These are phyloP conservation scores for Rhyacophila evoluta DNA, from an alignment of 2,888 invertebrate species.

Conservation along the genomic window DNA sequence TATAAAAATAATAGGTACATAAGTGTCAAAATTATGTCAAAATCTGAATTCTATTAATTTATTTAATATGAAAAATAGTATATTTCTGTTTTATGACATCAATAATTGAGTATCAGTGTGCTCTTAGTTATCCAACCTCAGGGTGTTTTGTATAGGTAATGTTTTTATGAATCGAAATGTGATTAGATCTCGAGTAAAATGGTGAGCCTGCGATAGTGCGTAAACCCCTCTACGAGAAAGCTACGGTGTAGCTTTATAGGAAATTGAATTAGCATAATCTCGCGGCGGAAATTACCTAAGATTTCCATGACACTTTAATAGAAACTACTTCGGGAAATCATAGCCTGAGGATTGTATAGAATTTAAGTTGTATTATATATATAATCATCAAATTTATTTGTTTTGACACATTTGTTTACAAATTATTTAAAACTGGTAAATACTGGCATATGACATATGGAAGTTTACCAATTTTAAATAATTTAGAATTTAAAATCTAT, in stretches of 20 bases:
- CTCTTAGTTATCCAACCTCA: background rate
- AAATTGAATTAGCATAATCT: slow-evolving; percentile 54
- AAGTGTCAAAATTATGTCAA: too few species aligned
- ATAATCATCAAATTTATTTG: too few species aligned
- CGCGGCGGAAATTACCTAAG: slow-evolving; percentile 43
- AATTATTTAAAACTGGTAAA: too few species aligned
- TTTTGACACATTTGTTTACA: too few species aligned
- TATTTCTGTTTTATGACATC: too few species aligned
- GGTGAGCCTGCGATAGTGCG: background rate
- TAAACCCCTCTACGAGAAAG: slow-evolving; percentile 16
- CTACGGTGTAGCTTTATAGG: slow-evolving; percentile 45
- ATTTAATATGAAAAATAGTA: too few species aligned
- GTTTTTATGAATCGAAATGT: slow-evolving; percentile 53
- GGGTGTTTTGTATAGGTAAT: slow-evolving; percentile 36
- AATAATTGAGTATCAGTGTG: background rate
- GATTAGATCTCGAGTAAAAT: slow-evolving; percentile 43
- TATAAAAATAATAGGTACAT: too few species aligned
- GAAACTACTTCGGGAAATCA: background rate
- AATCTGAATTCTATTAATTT: too few species aligned
- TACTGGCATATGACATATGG: too few species aligned
- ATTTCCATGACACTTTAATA: background rate
- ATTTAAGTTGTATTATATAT: too few species aligned
- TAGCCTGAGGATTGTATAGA: background rate
- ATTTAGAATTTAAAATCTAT: too few species aligned
- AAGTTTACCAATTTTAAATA: too few species aligned